phyloP scores from a whole-genome alignment of 2,888 invertebrate species.

The Nezara viridula region DNA sequence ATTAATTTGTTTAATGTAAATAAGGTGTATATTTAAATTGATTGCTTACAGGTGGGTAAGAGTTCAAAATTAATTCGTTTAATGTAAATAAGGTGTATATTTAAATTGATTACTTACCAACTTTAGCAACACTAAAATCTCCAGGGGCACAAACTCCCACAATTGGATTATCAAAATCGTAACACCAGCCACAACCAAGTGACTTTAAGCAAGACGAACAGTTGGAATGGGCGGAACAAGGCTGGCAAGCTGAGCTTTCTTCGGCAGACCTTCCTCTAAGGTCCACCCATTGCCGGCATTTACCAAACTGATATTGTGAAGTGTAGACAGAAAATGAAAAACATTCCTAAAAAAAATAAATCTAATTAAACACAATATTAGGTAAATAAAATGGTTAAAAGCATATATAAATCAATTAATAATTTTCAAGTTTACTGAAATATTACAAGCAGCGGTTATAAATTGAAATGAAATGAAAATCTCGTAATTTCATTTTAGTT shows the following conservation, averaged over 20 bases:
- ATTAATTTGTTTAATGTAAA: background rate
- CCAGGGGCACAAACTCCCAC: conserved; percentile 88
- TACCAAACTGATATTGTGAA: conserved; percentile 92
- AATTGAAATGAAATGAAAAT: no score
- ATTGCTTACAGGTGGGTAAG: conserved; percentile 68
- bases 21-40: background rate
- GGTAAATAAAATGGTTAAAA: background rate
- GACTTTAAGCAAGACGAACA: conserved; percentile 86
- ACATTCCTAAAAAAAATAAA: conserved; percentile 75
- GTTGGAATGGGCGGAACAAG: conserved; percentile 81
- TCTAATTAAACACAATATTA: background rate
- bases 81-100: background rate
- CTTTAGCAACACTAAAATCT: conserved; percentile 85
- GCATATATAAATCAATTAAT: background rate
- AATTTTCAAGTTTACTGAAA: background rate
- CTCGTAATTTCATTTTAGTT: no score
- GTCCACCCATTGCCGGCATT: conserved; percentile 94
- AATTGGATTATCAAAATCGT: conserved; percentile 88
- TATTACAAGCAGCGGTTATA: no score
- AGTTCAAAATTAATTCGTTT: background rate
- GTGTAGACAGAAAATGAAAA: conserved; percentile 97
- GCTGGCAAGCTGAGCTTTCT: conserved; percentile 74
- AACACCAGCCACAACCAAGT: conserved; percentile 95
- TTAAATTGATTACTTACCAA: conserved; percentile 69
- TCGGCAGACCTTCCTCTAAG: conserved; percentile 52